Evolutionary conservation across 53 echinoderm and acorn worm genomes (phyloP).

Genomic region (Temnopleurus reevesii): DNA sequence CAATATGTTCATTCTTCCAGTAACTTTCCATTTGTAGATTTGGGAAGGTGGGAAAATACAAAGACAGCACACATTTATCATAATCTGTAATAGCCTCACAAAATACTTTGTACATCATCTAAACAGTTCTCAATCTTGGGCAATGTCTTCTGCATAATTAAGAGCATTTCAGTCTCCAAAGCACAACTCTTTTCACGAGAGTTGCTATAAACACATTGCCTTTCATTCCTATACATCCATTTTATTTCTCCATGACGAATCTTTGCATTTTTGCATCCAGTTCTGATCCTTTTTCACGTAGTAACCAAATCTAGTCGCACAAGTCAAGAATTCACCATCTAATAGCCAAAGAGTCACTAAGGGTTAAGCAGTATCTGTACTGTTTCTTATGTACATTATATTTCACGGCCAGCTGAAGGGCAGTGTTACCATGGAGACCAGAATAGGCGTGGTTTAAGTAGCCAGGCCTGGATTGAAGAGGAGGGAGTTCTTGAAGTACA

Average conservation of each 20-base stretch:
- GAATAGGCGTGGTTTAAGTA: not conserved
- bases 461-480: constrained; percentile 47
- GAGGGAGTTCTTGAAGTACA: constrained; percentile 59
- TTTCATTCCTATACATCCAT: constrained; percentile 7
- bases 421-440: constrained; percentile 37
- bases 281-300: no score
- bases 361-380: constrained; percentile 15
- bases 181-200: not conserved
- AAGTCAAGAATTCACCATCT: no score
- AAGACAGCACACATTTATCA: constrained; percentile 27
- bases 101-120: constrained; percentile 38
- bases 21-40: not conserved
- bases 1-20: not conserved
- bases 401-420: not conserved
- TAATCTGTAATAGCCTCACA: constrained; percentile 21
- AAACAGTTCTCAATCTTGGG: not conserved
- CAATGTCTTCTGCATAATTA: not conserved
- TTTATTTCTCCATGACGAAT: not conserved
- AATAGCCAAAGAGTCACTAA: not conserved
- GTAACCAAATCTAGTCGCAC: no score
- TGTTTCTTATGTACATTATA: not conserved
- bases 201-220: constrained; percentile 18
- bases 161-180: not conserved
- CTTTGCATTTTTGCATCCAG: no score
- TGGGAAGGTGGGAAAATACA: not conserved